Base-by-base conservation (phyloP, 2,888 invertebrate species). In the Calameuta pallipes region DNA sequence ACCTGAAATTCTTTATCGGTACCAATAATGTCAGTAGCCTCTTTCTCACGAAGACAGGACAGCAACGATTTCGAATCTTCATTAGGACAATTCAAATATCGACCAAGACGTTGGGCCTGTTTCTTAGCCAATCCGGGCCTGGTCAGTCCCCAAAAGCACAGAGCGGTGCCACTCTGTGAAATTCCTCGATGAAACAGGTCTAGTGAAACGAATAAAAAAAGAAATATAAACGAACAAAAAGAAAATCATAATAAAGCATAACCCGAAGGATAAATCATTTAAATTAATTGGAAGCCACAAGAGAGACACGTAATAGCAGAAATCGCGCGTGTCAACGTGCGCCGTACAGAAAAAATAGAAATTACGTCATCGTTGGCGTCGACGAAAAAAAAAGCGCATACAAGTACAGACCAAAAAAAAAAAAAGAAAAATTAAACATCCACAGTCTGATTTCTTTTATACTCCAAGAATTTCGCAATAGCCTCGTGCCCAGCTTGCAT, bases 131-230 rank as follows among this genome's bases (percentile, higher is more conserved):
- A 93, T 11, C 94, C 94, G 4, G 94, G 93, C 76, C 93, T 92
- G 0, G 94, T 93, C 0, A 95, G 93, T 0, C 94, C 94, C 95
- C 95, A 95, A 0, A 94, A 94, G 82, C 94, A 94, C 69, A 95
- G 91, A 0, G 95, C 94, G 1, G 95, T 95, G 0, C 96, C 96
- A 75, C 96, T 96, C 87, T 96, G 95, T 0, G 96, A 94, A 80
- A 96, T 96, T 1, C 93, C 96, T 79, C 94, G 94, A 83, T 95
- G 95, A 83, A 96, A 95, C 15, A 96, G 88, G 79, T 95, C 96
- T 95, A 87, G 76, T n/a, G 41, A 13, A 12, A 69, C n/a, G 15
- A 15, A 34, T 12, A 31, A 30, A 76, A 79, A 70, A 78, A 78
- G 15, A 31, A 36, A 34, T 36, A 41, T 23, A 23, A 56, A 23